A percentile compares a stretch with the other conserved stretches of the same genome.
Evolutionary conservation across 2,113 vertebrate genomes (phyloP).

Genomic region (Strigops habroptila): DNA sequence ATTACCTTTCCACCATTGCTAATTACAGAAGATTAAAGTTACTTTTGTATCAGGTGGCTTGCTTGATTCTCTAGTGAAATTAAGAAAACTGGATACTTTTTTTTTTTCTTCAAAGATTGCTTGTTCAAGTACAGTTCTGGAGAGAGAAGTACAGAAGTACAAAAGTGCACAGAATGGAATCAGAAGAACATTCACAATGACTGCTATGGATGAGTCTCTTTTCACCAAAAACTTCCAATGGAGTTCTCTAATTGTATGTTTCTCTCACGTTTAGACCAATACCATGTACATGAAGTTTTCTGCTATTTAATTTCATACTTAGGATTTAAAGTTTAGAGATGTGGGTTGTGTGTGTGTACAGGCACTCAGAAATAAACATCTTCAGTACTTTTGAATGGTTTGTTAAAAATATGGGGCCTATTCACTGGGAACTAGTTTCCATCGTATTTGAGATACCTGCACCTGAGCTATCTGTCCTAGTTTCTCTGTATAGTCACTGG

Average conservation of each 20-base stretch:
- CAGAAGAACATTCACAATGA: neutral
- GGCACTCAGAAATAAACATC: slow-evolving; percentile 20
- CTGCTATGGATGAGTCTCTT: neutral
- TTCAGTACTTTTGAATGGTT: neutral
- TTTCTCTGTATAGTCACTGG: neutral
- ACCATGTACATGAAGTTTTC: neutral
- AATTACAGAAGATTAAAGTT: neutral
- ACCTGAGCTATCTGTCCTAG: neutral
- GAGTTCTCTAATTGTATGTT: neutral
- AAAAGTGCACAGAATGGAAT: neutral
- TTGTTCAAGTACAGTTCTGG: neutral
- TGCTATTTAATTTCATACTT: slow-evolving; percentile 1
- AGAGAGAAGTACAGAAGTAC: neutral
- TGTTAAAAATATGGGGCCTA: neutral
- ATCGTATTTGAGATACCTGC: neutral
- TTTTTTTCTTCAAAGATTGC: neutral
- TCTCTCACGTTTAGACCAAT: neutral
- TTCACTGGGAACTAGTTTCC: neutral
- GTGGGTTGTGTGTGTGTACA: neutral
- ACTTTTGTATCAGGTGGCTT: neutral
- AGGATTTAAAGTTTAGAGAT: neutral
- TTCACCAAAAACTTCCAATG: neutral
- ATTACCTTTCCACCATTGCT: neutral
- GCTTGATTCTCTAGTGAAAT: neutral
- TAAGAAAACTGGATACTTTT: neutral